phyloP scores from a whole-genome alignment of 2,888 invertebrate genomes.

The Noctua janthe region DNA sequence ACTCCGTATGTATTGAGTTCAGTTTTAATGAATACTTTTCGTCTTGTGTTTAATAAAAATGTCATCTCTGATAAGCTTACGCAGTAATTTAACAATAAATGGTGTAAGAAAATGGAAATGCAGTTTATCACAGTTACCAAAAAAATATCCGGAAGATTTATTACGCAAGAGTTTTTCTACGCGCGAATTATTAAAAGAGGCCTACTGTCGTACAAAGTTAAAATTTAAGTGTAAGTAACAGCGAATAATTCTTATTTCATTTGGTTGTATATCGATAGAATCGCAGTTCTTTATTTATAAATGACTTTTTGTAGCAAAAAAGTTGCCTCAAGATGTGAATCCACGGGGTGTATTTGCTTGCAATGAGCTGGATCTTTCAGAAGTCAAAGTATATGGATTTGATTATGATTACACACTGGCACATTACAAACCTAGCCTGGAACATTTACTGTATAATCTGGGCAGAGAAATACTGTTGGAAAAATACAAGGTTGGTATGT shows the following conservation, averaged over 20 bases:
- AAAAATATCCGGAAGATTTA: slow-evolving; percentile 48
- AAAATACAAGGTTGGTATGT: slow-evolving; percentile 94
- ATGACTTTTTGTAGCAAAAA: slow-evolving; percentile 92
- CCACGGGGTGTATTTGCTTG: slow-evolving; percentile 98
- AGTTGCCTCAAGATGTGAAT: slow-evolving; percentile 96
- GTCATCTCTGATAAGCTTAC: slow-evolving; percentile 72
- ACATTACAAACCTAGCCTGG: slow-evolving; percentile 97
- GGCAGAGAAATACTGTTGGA: slow-evolving; percentile 96
- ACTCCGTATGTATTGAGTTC: slow-evolving; percentile 48
- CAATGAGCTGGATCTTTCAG: slow-evolving; percentile 97
- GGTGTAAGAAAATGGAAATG: slow-evolving; percentile 74
- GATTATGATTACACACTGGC: slow-evolving; percentile 99
- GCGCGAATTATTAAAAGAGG: slow-evolving; percentile 88
- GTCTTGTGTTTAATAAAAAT: slow-evolving; percentile 62
- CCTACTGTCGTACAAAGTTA: slow-evolving; percentile 92
- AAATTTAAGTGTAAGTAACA: slow-evolving; percentile 93
- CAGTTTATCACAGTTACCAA: slow-evolving; percentile 72
- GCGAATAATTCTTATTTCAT: not conserved
- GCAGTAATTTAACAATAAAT: slow-evolving; percentile 68
- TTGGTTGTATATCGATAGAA: not conserved
- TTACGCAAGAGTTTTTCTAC: slow-evolving; percentile 78
- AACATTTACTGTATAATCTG: slow-evolving; percentile 97
- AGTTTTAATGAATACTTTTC: slow-evolving; percentile 41
- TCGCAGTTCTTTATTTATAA: not conserved
- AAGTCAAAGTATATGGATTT: slow-evolving; percentile 98